Evolutionary conservation across 2,113 vertebrate genomes (phyloP).

Genomic region (Aptenodytes forsteri): DNA sequence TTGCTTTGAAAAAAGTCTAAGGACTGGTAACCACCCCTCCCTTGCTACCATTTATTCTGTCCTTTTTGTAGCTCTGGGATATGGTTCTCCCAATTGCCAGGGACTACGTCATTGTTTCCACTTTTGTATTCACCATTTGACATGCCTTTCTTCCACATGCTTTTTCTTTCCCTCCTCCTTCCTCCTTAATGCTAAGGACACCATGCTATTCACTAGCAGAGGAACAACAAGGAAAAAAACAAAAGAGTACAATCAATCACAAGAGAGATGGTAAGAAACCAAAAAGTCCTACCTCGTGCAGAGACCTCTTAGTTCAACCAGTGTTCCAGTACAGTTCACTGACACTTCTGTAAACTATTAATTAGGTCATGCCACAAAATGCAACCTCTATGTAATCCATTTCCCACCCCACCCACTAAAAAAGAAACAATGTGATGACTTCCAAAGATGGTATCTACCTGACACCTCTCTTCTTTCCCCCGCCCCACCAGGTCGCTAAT

Average conservation of each 20-base stretch:
- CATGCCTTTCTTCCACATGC: not conserved
- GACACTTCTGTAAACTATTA: not conserved
- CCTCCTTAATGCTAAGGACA: not conserved
- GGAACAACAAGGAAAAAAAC: not conserved
- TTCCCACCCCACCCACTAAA: not conserved
- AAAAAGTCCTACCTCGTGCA: not conserved
- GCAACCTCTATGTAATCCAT: not conserved
- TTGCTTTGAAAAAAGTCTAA: not conserved
- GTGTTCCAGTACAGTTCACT: not conserved
- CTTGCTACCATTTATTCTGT: not conserved
- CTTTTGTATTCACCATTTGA: not conserved
- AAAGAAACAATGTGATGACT: not conserved
- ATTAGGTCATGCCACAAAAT: not conserved
- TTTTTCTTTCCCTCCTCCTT: not conserved
- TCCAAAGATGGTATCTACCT: not conserved
- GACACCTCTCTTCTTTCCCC: not conserved
- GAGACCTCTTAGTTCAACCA: not conserved
- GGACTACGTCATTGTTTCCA: not conserved
- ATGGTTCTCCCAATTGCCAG: not conserved
- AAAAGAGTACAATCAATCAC: not conserved
- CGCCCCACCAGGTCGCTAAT: not conserved
- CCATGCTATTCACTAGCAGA: not conserved
- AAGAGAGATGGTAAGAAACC: not conserved
- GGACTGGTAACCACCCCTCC: not conserved
- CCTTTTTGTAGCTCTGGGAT: not conserved